These are phyloP conservation scores for Eufriesea mexicana DNA, from an alignment of 1,140 invertebrate genomes.

Conservation along the genomic window DNA sequence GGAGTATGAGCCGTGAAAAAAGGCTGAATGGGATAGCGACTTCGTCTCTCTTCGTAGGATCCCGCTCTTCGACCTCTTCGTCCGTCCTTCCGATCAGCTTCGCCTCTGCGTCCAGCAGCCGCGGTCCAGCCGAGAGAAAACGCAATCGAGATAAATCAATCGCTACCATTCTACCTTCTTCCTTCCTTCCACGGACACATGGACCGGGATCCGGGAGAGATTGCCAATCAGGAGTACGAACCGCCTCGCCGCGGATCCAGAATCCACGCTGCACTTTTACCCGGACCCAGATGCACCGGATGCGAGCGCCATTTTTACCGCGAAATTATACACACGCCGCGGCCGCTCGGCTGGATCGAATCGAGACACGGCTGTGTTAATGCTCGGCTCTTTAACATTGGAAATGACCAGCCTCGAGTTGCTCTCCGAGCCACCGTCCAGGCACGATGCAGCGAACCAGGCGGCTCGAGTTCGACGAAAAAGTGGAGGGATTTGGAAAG, in stretches of 20 bases:
- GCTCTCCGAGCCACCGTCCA: neutral
- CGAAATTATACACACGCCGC: constrained; percentile 29
- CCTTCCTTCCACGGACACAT: constrained; percentile 7
- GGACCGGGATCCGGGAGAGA: constrained; percentile 34
- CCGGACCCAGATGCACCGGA: constrained; percentile 9
- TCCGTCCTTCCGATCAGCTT: too few species aligned
- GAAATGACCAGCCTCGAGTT: neutral
- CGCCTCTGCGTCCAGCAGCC: too few species aligned
- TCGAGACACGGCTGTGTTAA: neutral
- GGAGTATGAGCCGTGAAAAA: too few species aligned
- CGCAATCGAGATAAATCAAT: constrained; percentile 53
- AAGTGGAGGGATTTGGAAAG: neutral
- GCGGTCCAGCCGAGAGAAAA: constrained; percentile 18
- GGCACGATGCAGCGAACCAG: neutral
- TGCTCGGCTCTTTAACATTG: constrained; percentile 13
- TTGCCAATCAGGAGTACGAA: constrained; percentile 42
- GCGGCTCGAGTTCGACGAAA: neutral
- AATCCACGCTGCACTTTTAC: constrained; percentile 22
- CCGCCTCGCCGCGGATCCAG: constrained; percentile 25
- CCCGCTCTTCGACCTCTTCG: neutral
- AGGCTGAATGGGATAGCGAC: constrained; percentile 2
- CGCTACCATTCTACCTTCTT: constrained; percentile 7
- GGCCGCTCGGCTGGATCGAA: neutral
- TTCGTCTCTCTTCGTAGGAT: too few species aligned
- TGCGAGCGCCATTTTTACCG: constrained; percentile 25